These are phyloP conservation scores for Sander vitreus DNA, from an alignment of 2,113 vertebrate species.

Conservation along the genomic window DNA sequence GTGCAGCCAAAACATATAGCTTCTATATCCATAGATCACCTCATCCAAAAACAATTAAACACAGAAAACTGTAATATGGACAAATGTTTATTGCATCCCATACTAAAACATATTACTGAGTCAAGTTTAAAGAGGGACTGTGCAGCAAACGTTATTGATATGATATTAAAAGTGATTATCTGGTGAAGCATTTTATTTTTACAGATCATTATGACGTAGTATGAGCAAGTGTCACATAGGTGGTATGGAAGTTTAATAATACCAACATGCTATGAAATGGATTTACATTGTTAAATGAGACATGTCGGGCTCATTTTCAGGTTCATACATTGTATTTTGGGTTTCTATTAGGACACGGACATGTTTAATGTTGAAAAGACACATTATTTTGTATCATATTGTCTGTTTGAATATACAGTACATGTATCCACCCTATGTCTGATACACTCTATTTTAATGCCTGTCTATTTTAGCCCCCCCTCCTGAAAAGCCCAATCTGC, in stretches of 20 bases:
- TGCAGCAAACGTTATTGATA: too few relatives aligned
- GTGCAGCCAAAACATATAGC: neutral
- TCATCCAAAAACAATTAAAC: neutral
- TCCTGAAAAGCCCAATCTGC: too few relatives aligned
- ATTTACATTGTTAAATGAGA: neutral
- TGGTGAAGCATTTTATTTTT: neutral
- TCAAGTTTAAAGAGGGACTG: neutral
- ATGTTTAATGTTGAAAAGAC: too few relatives aligned
- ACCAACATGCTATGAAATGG: neutral
- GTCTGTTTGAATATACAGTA: too few relatives aligned
- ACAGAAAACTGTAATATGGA: neutral
- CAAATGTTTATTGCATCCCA: neutral
- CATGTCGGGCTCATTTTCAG: too few relatives aligned
- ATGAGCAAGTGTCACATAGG: neutral
- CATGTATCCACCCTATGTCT: too few relatives aligned
- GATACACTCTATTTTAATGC: too few relatives aligned
- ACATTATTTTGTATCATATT: too few relatives aligned
- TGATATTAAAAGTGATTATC: neutral
- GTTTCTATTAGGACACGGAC: too few relatives aligned
- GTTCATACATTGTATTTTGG: too few relatives aligned
- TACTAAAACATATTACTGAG: neutral
- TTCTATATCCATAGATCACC: neutral
- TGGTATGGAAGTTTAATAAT: neutral
- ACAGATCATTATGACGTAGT: neutral
- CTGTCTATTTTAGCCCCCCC: too few relatives aligned